Percentiles rank a stretch among this genome's conserved stretches.
phyloP scores from a whole-genome alignment of 2,888 invertebrate genomes.

The Pachycephus smyrnensis region DNA sequence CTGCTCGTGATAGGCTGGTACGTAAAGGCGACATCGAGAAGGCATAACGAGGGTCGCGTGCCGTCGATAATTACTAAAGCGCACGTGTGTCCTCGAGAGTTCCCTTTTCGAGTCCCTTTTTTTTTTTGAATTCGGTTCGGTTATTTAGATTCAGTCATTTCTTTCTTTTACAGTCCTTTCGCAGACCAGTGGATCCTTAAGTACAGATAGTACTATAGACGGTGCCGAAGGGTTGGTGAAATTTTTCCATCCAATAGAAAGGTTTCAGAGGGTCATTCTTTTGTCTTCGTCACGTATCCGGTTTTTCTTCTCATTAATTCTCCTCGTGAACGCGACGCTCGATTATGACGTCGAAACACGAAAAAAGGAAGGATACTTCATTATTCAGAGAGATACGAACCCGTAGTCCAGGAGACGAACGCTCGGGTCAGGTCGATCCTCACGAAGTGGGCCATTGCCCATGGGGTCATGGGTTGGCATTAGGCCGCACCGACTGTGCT shows the following conservation, averaged over 20 bases:
- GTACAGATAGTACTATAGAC: not conserved
- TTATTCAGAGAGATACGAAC: not conserved
- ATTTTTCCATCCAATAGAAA: not conserved
- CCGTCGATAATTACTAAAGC: constrained; percentile 26
- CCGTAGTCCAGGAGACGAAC: not conserved
- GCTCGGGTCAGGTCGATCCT: not conserved
- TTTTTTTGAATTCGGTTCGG: not conserved
- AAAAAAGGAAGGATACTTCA: not conserved
- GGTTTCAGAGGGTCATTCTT: not conserved
- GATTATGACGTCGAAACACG: not conserved
- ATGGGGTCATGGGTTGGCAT: not conserved
- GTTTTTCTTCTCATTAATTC: not conserved
- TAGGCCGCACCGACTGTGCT: not conserved
- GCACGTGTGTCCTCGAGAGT: constrained; percentile 17
- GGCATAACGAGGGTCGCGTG: constrained; percentile 28
- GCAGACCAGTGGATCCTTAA: not conserved
- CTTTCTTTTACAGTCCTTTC: not conserved
- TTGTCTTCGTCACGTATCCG: not conserved
- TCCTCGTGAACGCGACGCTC: not conserved
- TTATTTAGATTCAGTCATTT: not conserved
- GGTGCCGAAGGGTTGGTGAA: too few species aligned
- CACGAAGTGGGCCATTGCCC: not conserved
- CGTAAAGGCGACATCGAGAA: not conserved
- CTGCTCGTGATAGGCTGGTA: not conserved
- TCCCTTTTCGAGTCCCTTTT: not conserved